Evolutionary conservation across 2,113 vertebrate genomes (phyloP).

Genomic region (Halcyon senegalensis): DNA sequence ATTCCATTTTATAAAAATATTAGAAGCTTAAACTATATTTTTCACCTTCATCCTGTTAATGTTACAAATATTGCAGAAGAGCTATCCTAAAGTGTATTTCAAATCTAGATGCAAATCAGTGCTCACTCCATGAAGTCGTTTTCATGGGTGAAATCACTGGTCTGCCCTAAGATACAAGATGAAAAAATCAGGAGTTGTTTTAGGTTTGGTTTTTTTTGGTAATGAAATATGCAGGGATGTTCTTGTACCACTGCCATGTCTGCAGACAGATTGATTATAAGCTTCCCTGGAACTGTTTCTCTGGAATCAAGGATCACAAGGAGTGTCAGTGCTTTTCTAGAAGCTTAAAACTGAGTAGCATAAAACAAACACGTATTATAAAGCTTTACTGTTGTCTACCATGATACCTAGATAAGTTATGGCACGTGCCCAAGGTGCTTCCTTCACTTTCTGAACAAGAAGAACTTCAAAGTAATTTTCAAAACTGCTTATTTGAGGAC

Average conservation of each 20-base stretch:
- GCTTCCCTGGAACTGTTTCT: neutral
- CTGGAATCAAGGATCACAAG: neutral
- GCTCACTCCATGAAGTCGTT: neutral
- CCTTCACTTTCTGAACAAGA: neutral
- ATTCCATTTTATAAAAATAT: neutral
- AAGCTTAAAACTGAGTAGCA: neutral
- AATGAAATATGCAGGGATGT: neutral
- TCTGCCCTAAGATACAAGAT: neutral
- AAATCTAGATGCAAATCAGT: neutral
- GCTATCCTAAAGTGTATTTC: neutral
- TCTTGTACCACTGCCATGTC: neutral
- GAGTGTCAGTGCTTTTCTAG: neutral
- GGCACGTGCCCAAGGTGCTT: neutral
- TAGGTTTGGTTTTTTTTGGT: neutral
- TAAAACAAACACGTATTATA: neutral
- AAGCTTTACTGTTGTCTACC: neutral
- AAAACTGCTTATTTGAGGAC: neutral
- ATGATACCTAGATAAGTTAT: neutral
- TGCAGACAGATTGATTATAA: neutral
- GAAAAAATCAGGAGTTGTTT: neutral
- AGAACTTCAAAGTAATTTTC: neutral
- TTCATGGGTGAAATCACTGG: neutral
- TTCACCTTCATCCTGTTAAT: neutral
- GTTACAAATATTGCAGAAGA: neutral
- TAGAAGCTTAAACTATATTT: neutral